Base-by-base conservation (phyloP, 2,113 vertebrate genomes). In the Marmota flaviventris region DNA sequence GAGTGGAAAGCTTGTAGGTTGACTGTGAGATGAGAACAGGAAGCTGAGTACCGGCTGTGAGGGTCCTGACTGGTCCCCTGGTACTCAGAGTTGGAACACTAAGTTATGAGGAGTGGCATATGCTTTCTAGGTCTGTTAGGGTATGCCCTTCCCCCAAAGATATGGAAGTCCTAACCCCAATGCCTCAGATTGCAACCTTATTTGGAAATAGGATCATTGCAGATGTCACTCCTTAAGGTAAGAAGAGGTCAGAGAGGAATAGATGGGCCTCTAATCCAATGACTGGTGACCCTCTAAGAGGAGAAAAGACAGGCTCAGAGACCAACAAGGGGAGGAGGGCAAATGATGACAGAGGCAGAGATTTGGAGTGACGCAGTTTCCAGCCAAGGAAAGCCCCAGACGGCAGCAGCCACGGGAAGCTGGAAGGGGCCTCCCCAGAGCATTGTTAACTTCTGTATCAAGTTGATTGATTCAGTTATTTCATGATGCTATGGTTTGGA, bases 341-440 rank as follows among this genome's bases (percentile, higher is more conserved):
- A 27, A 1, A 16, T 0, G 14, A 56, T 0, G 1, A 24, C 16
- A 4, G 61, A 53, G 12, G 45, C 48, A 8, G 84, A 65, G 37
- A 4, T 11, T 4, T 45, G 20, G 32, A 63, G 73, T 63, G n/a
- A 34, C 0, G 0, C 0, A 0, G 58, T 27, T 3, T 1, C 16
- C 20, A 29, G 4, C 48, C 77, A 39, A 18, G 58, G 48, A 42
- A 24, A 3, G 29, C n/a, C 5, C 17, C 42, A 18, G 29, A 4
- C 1, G 4, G 8, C 2, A 5, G 32, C 14, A 0, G 3, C 56
- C 56, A 13, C 34, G 3, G 17, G 76, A 17, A 58, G 53, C 48
- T 8, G 25, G 1, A 4, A 42, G 75, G 24, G 8, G 22, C 58
- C 27, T 8, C 4, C 42, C 34, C 9, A 70, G 70, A 9, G 22